Evolutionary conservation across 2,797 vertebrate species (phyloP), one percentile per base, ranked within the genome.

Genomic region (Scyliorhinus canicula): DNA sequence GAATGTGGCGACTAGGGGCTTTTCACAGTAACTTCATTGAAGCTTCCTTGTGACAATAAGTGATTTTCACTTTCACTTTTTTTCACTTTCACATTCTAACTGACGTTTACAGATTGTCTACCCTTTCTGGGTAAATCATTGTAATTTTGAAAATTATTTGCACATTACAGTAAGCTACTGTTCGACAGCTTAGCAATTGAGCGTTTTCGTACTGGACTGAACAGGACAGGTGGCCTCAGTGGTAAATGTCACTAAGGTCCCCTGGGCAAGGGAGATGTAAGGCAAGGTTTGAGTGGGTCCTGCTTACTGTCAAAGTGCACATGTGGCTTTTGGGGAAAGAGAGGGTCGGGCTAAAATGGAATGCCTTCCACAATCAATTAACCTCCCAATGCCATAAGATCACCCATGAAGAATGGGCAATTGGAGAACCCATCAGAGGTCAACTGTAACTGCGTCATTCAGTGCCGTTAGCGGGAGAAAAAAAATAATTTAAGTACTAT

Each of bases 401-500:
- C 14, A 57, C 55, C 16, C 52, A 57, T 57, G 31, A 57, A 57
- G 85, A 88, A 88, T 88, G 52, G 31, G 2, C 85, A 55, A 86
- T 86, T 35, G 26, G 50, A 35, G 28, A 86, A 24, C 7, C 4
- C 44, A 47, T 44, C 44, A 40, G 50, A 63, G 55, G 35, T 7
- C 86, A 91, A 21, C 21, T 91, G 26, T 65, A 91, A 28, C 88
- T 65, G 21, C 35, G 60, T n/a, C n/a, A 91, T 0, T 77, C 88
- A 44, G 52, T n/a, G 31, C 52, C 31, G 35, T 57, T 35, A 57
- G 85, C 50, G 52, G 26, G n/a, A 60, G n/a, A 57, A 9, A 12
- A 65, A 91, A 91, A 63, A 91, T 91, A 91, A 91, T 65, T 65
- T 63, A 65, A 91, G 35, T 35, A 88, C n/a, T 44, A 9, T 60